Percentiles rank a stretch among this genome's conserved stretches.
phyloP scores from a whole-genome alignment of 2,797 vertebrate species.

The Lacerta bilineata region DNA sequence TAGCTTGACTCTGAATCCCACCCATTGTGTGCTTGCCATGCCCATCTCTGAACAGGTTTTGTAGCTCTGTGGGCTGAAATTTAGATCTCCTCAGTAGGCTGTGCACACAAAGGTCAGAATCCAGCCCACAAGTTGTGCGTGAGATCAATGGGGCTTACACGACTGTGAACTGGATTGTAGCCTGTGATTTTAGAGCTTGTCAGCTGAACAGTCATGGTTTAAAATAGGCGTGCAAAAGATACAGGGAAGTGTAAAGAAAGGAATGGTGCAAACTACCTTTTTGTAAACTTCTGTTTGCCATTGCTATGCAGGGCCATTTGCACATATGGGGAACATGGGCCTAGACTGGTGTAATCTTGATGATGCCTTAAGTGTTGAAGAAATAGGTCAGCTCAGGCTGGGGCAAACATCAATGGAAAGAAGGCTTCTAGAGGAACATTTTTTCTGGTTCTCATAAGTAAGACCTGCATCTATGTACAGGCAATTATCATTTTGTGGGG shows the following conservation, averaged over 20 bases:
- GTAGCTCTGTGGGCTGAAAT: background rate
- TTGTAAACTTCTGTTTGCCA: background rate
- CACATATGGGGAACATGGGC: background rate
- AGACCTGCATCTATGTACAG: background rate
- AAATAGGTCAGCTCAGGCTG: background rate
- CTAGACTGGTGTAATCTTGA: background rate
- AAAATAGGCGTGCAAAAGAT: background rate
- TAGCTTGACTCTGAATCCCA: too few relatives aligned
- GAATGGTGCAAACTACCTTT: background rate
- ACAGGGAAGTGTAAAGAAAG: background rate
- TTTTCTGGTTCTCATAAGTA: background rate
- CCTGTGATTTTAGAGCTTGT: background rate
- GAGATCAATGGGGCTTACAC: background rate
- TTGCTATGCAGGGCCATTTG: background rate
- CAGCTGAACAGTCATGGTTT: background rate
- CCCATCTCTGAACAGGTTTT: background rate
- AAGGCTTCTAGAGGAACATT: background rate
- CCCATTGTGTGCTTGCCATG: too few relatives aligned
- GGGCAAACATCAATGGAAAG: background rate
- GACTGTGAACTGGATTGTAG: background rate
- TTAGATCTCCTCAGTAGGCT: background rate
- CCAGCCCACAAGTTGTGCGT: background rate
- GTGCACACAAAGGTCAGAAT: background rate
- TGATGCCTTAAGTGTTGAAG: conserved; percentile 10
- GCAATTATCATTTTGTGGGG: too few relatives aligned